These are phyloP conservation scores for Sebastes matsubarae DNA, from an alignment of 2,797 vertebrate genomes.

Conservation along the genomic window DNA sequence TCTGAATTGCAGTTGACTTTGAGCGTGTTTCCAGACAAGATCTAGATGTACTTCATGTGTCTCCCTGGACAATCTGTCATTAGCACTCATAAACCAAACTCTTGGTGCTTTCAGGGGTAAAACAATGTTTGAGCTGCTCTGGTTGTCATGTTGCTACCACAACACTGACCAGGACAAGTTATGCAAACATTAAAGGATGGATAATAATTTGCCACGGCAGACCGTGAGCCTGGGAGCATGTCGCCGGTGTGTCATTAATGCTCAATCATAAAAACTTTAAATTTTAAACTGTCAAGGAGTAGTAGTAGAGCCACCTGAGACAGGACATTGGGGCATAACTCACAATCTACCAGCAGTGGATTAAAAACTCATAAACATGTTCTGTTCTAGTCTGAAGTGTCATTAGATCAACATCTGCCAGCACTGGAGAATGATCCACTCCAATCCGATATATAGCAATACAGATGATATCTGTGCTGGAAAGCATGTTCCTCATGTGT, in stretches of 20 bases:
- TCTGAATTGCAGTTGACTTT: background rate
- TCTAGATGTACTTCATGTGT: background rate
- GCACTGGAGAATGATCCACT: too few relatives aligned
- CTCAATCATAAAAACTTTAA: too few relatives aligned
- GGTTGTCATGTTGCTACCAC: background rate
- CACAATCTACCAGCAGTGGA: background rate
- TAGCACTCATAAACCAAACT: background rate
- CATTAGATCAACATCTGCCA: too few relatives aligned
- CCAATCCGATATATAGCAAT: too few relatives aligned
- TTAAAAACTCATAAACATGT: too few relatives aligned
- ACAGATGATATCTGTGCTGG: too few relatives aligned
- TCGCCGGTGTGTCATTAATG: too few relatives aligned
- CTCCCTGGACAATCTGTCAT: background rate
- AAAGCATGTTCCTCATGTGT: too few relatives aligned
- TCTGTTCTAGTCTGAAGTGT: too few relatives aligned
- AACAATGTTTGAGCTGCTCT: background rate
- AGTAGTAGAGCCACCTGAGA: too few relatives aligned
- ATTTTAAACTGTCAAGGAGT: background rate
- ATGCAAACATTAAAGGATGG: background rate
- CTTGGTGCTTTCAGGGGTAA: background rate
- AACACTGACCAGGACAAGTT: background rate
- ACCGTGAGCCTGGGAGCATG: background rate
- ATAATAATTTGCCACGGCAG: background rate
- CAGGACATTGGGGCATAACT: too few relatives aligned
- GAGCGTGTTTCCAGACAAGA: background rate